These are phyloP conservation scores for Atethmia centrago DNA, from an alignment of 2,888 invertebrate species.

Conservation along the genomic window DNA sequence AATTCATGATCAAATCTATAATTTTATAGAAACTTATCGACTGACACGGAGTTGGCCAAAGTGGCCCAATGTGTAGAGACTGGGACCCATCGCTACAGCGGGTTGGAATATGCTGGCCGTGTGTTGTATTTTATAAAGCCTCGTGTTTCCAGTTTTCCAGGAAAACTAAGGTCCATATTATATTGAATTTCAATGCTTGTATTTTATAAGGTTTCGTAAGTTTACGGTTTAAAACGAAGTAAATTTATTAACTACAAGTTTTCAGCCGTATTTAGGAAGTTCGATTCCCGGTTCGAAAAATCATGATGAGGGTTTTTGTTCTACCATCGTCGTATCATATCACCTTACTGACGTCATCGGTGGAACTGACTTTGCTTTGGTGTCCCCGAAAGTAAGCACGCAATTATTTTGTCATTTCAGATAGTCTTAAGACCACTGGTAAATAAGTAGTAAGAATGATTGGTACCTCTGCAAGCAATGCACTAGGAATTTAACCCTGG, in stretches of 20 bases:
- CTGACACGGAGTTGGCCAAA: background rate
- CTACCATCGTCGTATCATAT: background rate
- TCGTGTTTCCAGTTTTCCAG: constrained; percentile 35
- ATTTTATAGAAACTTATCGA: background rate
- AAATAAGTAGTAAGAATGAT: too few species aligned
- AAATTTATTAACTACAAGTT: background rate
- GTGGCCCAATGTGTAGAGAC: constrained; percentile 33
- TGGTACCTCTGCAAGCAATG: too few species aligned
- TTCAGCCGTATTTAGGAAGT: background rate
- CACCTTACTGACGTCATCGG: background rate
- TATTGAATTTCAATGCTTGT: constrained; percentile 22
- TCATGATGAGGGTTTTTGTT: background rate
- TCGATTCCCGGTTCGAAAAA: constrained; percentile 14
- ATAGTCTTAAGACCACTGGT: background rate
- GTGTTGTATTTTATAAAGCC: constrained; percentile 17
- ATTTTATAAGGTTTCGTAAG: constrained; percentile 19
- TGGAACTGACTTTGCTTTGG: background rate
- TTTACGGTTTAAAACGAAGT: constrained; percentile 3
- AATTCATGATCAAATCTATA: background rate
- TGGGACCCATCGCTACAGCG: background rate
- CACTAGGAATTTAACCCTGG: too few species aligned
- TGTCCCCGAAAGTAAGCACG: constrained; percentile 8
- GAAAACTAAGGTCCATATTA: constrained; percentile 9
- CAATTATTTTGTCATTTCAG: background rate
- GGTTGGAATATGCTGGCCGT: background rate